A percentile compares a stretch with the other conserved stretches of the same genome.
These are phyloP conservation scores for Drosophila mojavensis DNA, from an alignment of 1,140 invertebrate genomes.

Conservation along the genomic window DNA sequence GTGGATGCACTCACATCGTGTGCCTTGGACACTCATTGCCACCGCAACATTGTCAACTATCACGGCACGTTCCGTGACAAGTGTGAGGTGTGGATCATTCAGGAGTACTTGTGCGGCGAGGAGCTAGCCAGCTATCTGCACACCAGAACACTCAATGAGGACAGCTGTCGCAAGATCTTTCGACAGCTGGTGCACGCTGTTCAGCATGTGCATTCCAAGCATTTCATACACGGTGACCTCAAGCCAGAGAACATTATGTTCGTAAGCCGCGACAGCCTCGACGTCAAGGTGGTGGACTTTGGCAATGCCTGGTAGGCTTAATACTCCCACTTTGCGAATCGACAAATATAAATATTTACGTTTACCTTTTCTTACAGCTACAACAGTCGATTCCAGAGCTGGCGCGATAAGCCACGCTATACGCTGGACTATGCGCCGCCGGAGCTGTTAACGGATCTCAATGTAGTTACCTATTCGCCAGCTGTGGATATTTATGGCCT, in stretches of 20 bases:
- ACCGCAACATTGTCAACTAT: slow-evolving; percentile 94
- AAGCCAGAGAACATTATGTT: slow-evolving; percentile 96
- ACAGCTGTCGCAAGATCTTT: slow-evolving; percentile 88
- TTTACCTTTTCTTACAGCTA: slow-evolving; percentile 83
- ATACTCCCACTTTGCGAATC: no score
- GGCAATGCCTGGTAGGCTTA: slow-evolving; percentile 89
- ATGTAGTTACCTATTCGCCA: slow-evolving; percentile 89
- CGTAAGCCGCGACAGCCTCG: slow-evolving; percentile 84
- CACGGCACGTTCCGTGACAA: slow-evolving; percentile 93
- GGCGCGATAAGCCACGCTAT: slow-evolving; percentile 93
- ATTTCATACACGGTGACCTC: slow-evolving; percentile 94
- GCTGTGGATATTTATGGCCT: slow-evolving; percentile 96
- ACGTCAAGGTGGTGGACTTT: slow-evolving; percentile 95
- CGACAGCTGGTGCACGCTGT: slow-evolving; percentile 91
- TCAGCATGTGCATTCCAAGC: slow-evolving; percentile 90
- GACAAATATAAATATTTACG: background rate
- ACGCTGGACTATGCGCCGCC: slow-evolving; percentile 95
- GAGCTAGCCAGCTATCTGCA: slow-evolving; percentile 91
- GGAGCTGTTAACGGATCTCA: slow-evolving; percentile 88
- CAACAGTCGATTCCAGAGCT: slow-evolving; percentile 86
- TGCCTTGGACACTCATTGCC: slow-evolving; percentile 78
- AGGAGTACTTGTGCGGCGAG: slow-evolving; percentile 93
- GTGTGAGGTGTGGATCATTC: slow-evolving; percentile 92
- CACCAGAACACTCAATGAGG: slow-evolving; percentile 89
- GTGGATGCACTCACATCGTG: slow-evolving; percentile 75